phyloP scores from a whole-genome alignment of 1,140 invertebrate species.

The Diorhabda elongata region DNA sequence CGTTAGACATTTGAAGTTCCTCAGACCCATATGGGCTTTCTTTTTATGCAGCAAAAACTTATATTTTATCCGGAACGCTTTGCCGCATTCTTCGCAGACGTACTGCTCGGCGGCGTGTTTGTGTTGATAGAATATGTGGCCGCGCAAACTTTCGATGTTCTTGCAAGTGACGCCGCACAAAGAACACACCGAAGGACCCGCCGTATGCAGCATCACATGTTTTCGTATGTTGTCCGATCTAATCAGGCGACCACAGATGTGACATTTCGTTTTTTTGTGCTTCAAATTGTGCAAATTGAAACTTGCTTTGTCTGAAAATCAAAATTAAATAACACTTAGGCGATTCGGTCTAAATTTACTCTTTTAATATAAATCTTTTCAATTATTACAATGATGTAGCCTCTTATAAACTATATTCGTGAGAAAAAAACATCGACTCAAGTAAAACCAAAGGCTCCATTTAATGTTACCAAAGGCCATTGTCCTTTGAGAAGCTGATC shows the following conservation, averaged over 20 bases:
- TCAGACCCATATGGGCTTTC: constrained; percentile 35
- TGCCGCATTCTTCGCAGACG: constrained; percentile 34
- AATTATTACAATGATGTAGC: no score
- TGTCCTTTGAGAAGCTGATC: no score
- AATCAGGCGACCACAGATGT: constrained; percentile 28
- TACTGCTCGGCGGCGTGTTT: constrained; percentile 20
- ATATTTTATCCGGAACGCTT: constrained; percentile 30
- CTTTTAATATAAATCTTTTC: no score
- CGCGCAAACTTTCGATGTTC: constrained; percentile 34
- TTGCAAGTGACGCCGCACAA: constrained; percentile 35
- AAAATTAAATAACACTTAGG: no score
- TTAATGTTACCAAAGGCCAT: no score
- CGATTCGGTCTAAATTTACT: no score
- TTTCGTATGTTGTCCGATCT: constrained; percentile 30
- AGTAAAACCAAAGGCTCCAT: no score
- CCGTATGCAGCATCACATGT: constrained; percentile 30
- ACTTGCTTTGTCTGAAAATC: neutral
- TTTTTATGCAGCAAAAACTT: constrained; percentile 30
- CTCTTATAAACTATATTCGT: no score
- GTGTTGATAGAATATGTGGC: constrained; percentile 35
- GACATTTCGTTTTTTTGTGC: constrained; percentile 30
- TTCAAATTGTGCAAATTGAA: constrained; percentile 28
- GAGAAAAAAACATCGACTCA: no score
- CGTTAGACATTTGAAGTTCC: constrained; percentile 33
- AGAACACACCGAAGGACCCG: constrained; percentile 30